Base-by-base conservation (phyloP, 2,888 invertebrate species). In the Microctonus brassicae region DNA sequence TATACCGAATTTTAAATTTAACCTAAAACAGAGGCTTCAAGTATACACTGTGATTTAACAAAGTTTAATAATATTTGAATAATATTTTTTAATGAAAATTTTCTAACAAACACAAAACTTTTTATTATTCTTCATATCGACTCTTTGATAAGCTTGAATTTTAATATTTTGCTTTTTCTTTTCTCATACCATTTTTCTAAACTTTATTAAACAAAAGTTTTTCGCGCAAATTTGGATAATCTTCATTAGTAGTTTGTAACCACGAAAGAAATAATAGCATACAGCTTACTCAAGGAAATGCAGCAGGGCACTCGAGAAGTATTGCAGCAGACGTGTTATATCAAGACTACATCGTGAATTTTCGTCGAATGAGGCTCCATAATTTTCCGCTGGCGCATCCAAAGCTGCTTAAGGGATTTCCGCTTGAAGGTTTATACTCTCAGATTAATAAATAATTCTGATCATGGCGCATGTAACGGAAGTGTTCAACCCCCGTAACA, bases 361-460 rank as follows among this genome's bases (percentile, higher is more conserved):
- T 29, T 1, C 24, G 17, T 13, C 33, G 47, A 47, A 47, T 33
- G 26, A 64, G 33, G 11, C 63, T 64, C 33, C n/a, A 52, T 64
- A 64, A 64, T 52, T 52, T 64, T 52, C 17, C 24, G 29, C 52
- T 33, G 20, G n/a, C 34, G 13, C 17, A 10, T 5, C n/a, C 33
- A 52, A 64, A 77, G 71, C 70, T 73, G 75, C 74, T 78, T 75
- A 75, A 70, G 76, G 75, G 76, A 72, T 73, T 75, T 72, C 20
- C 39, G 33, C 10, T 22, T 33, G 17, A 20, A 5, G 22, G 20
- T 36, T 20, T 64, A 29, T 17, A 22, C 20, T 33, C 10, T n/a
- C 13, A 52, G 20, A 52, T 29, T 64, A 42, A 64, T 17, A 29
- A 10, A 24, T 29, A 20, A 47, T 20, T 3, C 17, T 17, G 9